phyloP scores from a whole-genome alignment of 1,140 invertebrate genomes.

The Zelostemma sp. region DNA sequence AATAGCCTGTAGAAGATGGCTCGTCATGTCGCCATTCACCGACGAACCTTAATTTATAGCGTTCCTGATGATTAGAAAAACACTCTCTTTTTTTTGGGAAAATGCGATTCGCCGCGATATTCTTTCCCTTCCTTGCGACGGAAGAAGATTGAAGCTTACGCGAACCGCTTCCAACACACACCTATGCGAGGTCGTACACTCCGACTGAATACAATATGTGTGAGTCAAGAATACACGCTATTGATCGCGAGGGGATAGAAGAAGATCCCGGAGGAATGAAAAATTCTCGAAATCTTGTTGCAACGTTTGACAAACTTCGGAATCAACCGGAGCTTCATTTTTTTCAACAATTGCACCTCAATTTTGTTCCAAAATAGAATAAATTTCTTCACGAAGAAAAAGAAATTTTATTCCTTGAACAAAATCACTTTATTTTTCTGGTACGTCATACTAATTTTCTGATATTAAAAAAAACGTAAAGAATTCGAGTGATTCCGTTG shows the following conservation, averaged over 20 bases:
- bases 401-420: too few species aligned
- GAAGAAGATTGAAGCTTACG: conserved; percentile 50
- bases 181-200: conserved; percentile 15
- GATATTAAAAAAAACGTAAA: too few species aligned
- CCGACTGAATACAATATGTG: conserved; percentile 35
- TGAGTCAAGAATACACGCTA: conserved; percentile 63
- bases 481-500: too few species aligned
- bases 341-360: too few species aligned
- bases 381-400: too few species aligned
- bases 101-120: neutral
- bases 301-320: conserved; percentile 18
- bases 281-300: conserved; percentile 37
- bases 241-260: conserved; percentile 60
- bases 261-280: conserved; percentile 52
- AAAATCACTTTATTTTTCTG: too few species aligned
- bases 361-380: too few species aligned
- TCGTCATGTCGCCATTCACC: neutral
- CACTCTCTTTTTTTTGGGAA: neutral
- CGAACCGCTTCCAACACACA: conserved; percentile 25
- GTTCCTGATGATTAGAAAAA: neutral
- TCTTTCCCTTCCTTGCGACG: conserved; percentile 16
- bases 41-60: neutral
- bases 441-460: too few species aligned
- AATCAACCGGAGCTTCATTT: too few species aligned
- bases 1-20: neutral